A percentile compares a stretch with the other conserved stretches of the same genome.
These are phyloP conservation scores for Drosophila kanekoi DNA, from an alignment of 2,888 invertebrate genomes.

Conservation along the genomic window DNA sequence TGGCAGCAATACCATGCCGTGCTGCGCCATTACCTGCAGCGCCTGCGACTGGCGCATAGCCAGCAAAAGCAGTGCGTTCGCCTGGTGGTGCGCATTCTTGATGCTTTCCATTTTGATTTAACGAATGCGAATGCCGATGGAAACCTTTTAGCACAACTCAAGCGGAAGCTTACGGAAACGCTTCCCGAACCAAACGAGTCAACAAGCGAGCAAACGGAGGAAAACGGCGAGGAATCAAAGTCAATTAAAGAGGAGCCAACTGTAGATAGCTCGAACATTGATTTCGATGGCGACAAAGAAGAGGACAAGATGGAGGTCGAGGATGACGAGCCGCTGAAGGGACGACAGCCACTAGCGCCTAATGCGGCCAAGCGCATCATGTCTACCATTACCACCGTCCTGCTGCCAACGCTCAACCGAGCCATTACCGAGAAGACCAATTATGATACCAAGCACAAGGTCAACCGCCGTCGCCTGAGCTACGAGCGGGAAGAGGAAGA, in stretches of 20 bases:
- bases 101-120: constrained; percentile 96
- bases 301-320: constrained; percentile 18
- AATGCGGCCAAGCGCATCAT: constrained; percentile 92
- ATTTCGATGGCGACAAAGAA: constrained; percentile 36
- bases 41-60: constrained; percentile 89
- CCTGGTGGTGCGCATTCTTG: constrained; percentile 91
- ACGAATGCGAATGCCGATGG: constrained; percentile 86
- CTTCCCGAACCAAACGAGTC: constrained; percentile 47
- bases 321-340: constrained; percentile 16
- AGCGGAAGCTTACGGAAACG: constrained; percentile 68
- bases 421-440: constrained; percentile 89
- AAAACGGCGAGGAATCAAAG: constrained; percentile 80
- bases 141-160: constrained; percentile 60
- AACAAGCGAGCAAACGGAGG: constrained; percentile 59
- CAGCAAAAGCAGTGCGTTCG: constrained; percentile 94
- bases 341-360: constrained; percentile 86
- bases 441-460: constrained; percentile 91
- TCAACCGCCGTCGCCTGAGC: constrained; percentile 89
- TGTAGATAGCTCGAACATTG: constrained; percentile 28
- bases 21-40: constrained; percentile 91
- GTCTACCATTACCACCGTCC: constrained; percentile 88
- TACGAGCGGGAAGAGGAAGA: constrained; percentile 95
- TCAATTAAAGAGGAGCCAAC: constrained; percentile 22
- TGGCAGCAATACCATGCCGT: constrained; percentile 96
- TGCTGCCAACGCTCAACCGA: constrained; percentile 93